A percentile compares a stretch with the other conserved stretches of the same genome.
Evolutionary conservation across 2,888 invertebrate species (phyloP).

Genomic region (Saturnia pavonia): DNA sequence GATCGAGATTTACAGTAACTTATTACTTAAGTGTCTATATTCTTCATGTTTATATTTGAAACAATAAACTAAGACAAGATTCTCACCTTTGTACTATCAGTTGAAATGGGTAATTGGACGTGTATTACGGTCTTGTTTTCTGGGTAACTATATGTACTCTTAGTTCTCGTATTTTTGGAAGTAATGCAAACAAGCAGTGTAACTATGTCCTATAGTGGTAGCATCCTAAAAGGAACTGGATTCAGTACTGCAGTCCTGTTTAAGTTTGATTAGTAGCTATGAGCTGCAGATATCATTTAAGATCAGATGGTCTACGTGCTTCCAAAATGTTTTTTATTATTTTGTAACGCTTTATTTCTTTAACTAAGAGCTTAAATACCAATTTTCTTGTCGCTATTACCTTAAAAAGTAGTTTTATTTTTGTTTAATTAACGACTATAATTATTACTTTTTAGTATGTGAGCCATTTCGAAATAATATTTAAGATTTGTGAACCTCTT

Average conservation of each 20-base stretch:
- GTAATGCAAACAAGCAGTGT: neutral
- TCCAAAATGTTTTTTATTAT: neutral
- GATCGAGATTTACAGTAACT: neutral
- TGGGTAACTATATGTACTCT: too few species aligned
- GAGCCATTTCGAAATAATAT: too few species aligned
- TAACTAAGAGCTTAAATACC: neutral
- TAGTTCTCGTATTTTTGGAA: neutral
- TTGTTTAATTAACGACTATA: too few species aligned
- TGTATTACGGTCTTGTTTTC: too few species aligned
- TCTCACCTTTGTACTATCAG: neutral
- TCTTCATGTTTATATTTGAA: slow-evolving; percentile 33
- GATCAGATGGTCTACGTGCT: neutral
- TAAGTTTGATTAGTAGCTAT: too few species aligned
- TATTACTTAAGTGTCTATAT: neutral
- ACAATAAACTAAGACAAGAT: slow-evolving; percentile 14
- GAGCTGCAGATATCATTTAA: neutral
- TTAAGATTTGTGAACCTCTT: too few species aligned
- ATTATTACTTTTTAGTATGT: too few species aligned
- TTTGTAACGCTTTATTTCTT: neutral
- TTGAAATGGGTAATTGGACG: too few species aligned
- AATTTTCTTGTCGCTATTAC: neutral
- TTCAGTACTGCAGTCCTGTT: neutral
- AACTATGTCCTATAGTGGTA: slow-evolving; percentile 5
- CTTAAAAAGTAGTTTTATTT: too few species aligned
- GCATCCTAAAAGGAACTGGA: neutral